phyloP scores from a whole-genome alignment of 2,888 invertebrate genomes.

The Pogonocherus hispidulus region DNA sequence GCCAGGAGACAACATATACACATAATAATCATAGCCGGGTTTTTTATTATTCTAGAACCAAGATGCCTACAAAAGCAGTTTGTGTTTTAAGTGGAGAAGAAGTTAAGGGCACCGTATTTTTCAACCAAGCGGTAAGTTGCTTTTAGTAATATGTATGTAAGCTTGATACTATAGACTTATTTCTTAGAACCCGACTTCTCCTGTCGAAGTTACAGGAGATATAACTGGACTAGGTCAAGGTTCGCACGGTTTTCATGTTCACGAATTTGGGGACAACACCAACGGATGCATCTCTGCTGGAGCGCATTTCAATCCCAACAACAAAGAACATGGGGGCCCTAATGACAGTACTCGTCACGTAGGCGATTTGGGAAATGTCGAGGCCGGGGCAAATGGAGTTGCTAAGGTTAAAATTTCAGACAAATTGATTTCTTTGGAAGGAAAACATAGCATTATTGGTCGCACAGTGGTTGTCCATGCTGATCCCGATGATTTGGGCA shows the following conservation, averaged over 20 bases:
- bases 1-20: too few relatives aligned
- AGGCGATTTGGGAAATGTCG: slow-evolving; percentile 85
- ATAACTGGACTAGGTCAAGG: slow-evolving; percentile 85
- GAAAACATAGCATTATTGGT: slow-evolving; percentile 84
- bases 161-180: background rate
- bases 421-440: slow-evolving; percentile 76
- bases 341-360: slow-evolving; percentile 81
- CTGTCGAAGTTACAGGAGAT: slow-evolving; percentile 86
- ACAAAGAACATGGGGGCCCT: slow-evolving; percentile 88
- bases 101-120: slow-evolving; percentile 85
- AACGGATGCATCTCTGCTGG: slow-evolving; percentile 97
- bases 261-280: slow-evolving; percentile 96
- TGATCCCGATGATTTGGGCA: slow-evolving; percentile 93
- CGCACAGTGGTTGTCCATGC: slow-evolving; percentile 92
- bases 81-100: slow-evolving; percentile 87
- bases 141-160: background rate
- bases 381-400: slow-evolving; percentile 74
- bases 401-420: slow-evolving; percentile 79
- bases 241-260: slow-evolving; percentile 92
- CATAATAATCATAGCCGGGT: too few relatives aligned
- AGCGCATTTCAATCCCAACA: slow-evolving; percentile 90
- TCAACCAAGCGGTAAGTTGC: slow-evolving; percentile 78
- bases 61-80: slow-evolving; percentile 82
- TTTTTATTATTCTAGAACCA: slow-evolving; percentile 41
- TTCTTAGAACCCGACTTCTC: slow-evolving; percentile 68